These are phyloP conservation scores for Exephanes ischioxanthus DNA, from an alignment of 2,888 invertebrate genomes.

Conservation along the genomic window DNA sequence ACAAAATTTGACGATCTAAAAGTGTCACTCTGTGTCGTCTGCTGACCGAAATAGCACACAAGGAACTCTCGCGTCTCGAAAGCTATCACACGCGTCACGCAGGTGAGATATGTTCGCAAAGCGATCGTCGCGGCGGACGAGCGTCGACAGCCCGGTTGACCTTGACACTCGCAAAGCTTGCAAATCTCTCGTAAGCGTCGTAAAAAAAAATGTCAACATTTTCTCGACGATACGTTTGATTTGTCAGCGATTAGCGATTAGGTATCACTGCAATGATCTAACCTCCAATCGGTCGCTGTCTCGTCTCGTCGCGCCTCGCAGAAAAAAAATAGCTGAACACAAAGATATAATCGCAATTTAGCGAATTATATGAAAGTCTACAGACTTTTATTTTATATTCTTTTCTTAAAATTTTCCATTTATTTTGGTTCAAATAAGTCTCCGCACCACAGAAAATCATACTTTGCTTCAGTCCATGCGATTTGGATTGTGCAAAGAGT, in stretches of 20 bases:
- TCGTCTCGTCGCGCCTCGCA: neutral
- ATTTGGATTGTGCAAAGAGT: too few relatives aligned
- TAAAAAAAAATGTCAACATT: neutral
- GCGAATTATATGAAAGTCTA: too few relatives aligned
- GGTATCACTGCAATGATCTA: neutral
- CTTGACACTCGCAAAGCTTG: neutral
- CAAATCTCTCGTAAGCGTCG: neutral
- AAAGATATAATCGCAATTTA: too few relatives aligned
- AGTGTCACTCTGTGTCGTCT: conserved; percentile 43
- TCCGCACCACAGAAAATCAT: too few relatives aligned
- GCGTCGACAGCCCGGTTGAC: neutral
- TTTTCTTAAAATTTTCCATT: too few relatives aligned
- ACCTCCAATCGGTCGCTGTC: neutral
- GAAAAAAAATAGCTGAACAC: neutral
- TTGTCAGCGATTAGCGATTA: neutral
- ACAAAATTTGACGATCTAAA: conserved; percentile 19
- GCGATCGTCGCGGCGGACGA: neutral
- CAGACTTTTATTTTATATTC: too few relatives aligned
- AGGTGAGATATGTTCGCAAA: conserved; percentile 1
- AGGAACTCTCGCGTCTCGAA: conserved; percentile 17
- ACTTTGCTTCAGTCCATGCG: too few relatives aligned
- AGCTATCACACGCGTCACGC: neutral
- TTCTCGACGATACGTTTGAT: neutral
- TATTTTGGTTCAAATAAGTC: too few relatives aligned
- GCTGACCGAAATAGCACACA: conserved; percentile 58